Conservation (phyloP, 2,113 vertebrate species). For the Drymodes brunneopygia region DNA sequence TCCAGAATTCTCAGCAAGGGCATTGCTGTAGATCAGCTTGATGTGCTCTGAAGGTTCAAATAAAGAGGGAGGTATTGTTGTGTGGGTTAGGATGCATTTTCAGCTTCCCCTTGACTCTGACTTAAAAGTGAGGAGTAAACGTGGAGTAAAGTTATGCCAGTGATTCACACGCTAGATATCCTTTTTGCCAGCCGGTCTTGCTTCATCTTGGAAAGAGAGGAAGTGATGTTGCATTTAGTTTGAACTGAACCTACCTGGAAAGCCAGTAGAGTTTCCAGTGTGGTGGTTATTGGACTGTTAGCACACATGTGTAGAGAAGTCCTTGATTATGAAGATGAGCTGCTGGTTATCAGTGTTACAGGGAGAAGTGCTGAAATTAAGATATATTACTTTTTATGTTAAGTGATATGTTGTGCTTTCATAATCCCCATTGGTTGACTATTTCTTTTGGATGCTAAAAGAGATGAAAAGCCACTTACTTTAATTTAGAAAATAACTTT, state of each 20-base stretch:
- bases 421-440: not conserved
- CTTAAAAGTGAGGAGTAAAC: not conserved
- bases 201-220: not conserved
- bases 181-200: not conserved
- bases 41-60: not conserved
- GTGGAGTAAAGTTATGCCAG: not conserved
- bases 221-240: not conserved
- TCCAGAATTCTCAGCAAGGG: not conserved
- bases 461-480: conserved; percentile 25
- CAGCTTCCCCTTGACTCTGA: not conserved
- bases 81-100: not conserved
- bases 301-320: not conserved
- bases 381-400: not conserved
- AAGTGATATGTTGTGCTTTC: not conserved
- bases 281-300: not conserved
- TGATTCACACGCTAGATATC: not conserved
- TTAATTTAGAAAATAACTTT: conserved; percentile 42
- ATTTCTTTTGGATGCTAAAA: conserved; percentile 9
- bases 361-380: not conserved
- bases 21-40: not conserved
- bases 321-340: not conserved
- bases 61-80: not conserved
- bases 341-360: not conserved
- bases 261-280: not conserved
- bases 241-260: not conserved